Evolutionary conservation across 2,888 invertebrate species (phyloP).

Genomic region (Zeuzera pyrina): DNA sequence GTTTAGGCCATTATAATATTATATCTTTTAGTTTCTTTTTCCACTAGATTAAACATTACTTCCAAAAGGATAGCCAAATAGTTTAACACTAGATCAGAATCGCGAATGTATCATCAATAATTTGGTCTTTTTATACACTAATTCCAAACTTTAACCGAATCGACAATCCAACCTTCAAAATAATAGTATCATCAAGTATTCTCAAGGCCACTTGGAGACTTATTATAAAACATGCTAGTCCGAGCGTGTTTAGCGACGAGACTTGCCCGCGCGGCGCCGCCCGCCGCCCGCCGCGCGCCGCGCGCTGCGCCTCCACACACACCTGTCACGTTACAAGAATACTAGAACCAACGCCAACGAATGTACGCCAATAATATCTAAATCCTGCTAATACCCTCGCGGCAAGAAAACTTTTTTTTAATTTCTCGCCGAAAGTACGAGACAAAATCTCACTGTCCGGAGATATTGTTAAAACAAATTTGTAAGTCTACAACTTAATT

Average conservation of each 20-base stretch:
- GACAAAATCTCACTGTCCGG: slow-evolving; percentile 42
- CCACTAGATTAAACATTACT: slow-evolving; percentile 59
- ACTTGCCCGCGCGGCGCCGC: slow-evolving; percentile 25
- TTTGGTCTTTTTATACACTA: slow-evolving; percentile 69
- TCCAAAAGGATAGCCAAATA: slow-evolving; percentile 71
- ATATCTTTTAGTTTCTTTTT: slow-evolving; percentile 46
- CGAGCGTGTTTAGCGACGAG: slow-evolving; percentile 54
- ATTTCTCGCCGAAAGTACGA: slow-evolving; percentile 60
- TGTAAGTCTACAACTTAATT: slow-evolving; percentile 55
- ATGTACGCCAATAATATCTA: slow-evolving; percentile 56
- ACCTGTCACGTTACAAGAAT: slow-evolving; percentile 21
- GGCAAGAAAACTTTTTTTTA: slow-evolving; percentile 52
- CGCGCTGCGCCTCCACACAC: slow-evolving; percentile 21
- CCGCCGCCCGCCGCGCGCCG: slow-evolving; percentile 11
- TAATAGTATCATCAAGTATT: slow-evolving; percentile 68
- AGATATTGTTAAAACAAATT: slow-evolving; percentile 58
- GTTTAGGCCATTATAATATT: slow-evolving; percentile 64
- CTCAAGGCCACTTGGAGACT: slow-evolving; percentile 73
- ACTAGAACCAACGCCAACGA: slow-evolving; percentile 47
- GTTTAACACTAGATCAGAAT: slow-evolving; percentile 64
- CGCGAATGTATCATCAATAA: slow-evolving; percentile 57
- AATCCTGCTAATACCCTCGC: slow-evolving; percentile 66
- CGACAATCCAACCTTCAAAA: slow-evolving; percentile 64
- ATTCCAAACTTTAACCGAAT: slow-evolving; percentile 67
- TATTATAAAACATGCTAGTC: slow-evolving; percentile 45